Base-by-base conservation (phyloP, 2,888 invertebrate genomes). In the Drosophila trichaetosa region DNA sequence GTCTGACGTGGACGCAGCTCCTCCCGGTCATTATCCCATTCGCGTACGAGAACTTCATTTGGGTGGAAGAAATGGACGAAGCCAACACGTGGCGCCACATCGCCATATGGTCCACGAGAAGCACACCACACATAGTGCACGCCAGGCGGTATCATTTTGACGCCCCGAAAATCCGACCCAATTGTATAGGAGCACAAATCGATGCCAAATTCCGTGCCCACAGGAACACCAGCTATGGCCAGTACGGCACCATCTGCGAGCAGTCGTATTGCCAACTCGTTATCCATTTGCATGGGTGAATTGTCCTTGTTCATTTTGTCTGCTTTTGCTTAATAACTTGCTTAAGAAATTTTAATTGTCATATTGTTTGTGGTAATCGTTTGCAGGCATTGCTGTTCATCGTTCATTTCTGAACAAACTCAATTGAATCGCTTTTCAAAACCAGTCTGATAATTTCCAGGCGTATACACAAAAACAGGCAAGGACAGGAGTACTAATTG, bases 71-170 rank as follows among this genome's bases (percentile, higher is more conserved):
- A 95, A 91, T 98, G 96, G 91, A 97, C 96, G 90, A 98, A 98
- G 5, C 98, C 98, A 62, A 96, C 95, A 78, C 97, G 94, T 18
- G 96, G 96, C 3, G 96, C 95, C 8, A 94, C 93, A 85, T 96
- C 95, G 0, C 95, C 95, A 59, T 94, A 94, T 1, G 93, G 93
- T 78, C 95, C 95, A 18, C 73, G 86, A 0, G 91, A 91, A 2
- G 92, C 90, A 92, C 97, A 98, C 94, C 98, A 98, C 21, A 99
- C 94, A 91, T 97, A 99, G 93, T 99, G 99, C 62, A 98, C 94
- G 8, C 99, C 99, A 2, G 98, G 98, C 0, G 99, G 99, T 86
- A 99, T 99, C 99, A 99, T 99, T 94, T 99, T 99, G 34, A 99
- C 95, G 1, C 99, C 99, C 0, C 93, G 90, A 93, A 99, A 99